Evolutionary conservation across 2,888 invertebrate genomes (phyloP), one percentile per base, ranked within the genome.

Genomic region (Cosmopolites sordidus): DNA sequence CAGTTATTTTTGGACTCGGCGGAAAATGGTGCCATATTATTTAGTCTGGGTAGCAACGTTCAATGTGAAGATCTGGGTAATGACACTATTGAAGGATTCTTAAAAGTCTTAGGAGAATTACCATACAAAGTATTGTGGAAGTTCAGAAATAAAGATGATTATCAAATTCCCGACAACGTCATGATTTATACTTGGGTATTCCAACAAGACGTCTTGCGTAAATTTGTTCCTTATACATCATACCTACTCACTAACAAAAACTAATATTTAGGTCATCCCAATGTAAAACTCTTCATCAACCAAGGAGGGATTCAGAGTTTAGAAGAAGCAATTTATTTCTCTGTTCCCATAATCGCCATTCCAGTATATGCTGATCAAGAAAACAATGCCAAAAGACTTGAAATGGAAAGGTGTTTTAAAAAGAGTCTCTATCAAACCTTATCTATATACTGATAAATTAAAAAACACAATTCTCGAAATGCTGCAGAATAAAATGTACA

Each of bases 221-320:
- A 64, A 60, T 8, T 8, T 22, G 22, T n/a, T n/a, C n/a, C n/a
- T n/a, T n/a, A n/a, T n/a, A n/a, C n/a, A n/a, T n/a, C n/a, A n/a
- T n/a, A n/a, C n/a, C n/a, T n/a, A n/a, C n/a, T n/a, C n/a, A n/a
- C n/a, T n/a, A n/a, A n/a, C n/a, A n/a, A n/a, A n/a, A n/a, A n/a
- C n/a, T n/a, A n/a, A 22, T 39, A 63, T 60, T 33, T 37, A 66
- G 66, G 56, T 12, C 75, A 76, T 59, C 66, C 67, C 48, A 75
- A 76, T 48, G 58, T 76, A 0, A 76, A 74, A 50, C 43, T 74
- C 1, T 76, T 76, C 50, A 73, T 76, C 30, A 75, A 73, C 0
- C 77, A 76, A 67, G 74, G 73, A 44, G 76, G 76, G 2, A 58
- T 74, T 1, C 75, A 76, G 40, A 76, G 76, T 0, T 69, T 72